Base-by-base conservation (phyloP, 2,113 vertebrate genomes). In the Capreolus pygargus region DNA sequence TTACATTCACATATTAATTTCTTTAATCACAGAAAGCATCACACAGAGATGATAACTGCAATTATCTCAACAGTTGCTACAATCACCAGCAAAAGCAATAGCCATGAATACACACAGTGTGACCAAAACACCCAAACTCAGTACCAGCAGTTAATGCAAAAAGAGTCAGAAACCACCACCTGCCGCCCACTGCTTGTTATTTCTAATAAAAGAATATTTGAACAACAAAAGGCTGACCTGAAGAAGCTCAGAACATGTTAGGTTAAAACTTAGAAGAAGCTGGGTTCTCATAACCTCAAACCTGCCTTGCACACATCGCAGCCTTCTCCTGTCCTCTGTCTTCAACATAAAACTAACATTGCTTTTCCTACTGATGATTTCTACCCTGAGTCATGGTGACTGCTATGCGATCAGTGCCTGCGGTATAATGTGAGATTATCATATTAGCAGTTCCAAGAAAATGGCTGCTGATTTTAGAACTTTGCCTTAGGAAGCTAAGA, bases 1-100 rank as follows among this genome's bases (percentile, higher is more conserved):
- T 91, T 95, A 64, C 54, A 97, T 88, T 96, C 86, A 84, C 45
- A 82, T 84, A 84, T 76, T 82, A 61, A 86, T 90, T 88, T 78
- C 91, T 83, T 91, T 95, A 82, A 78, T 94, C 83, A 78, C 15
- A 81, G 57, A 78, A 70, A 33, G 78, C 83, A 92, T 92, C 58
- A 55, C 91, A 79, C 43, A 43, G 52, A 47, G 33, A 79, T 83
- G 19, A 79, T 86, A 84, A 84, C 39, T 58, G 39, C n/a, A 89
- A 87, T 94, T 91, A 85, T 67, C 83, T 86, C 10, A 64, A 54
- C 6, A 81, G 61, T 87, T 90, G 74, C n/a, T 95, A 19, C 13
- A 90, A 36, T 92, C 74, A 70, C 33, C 36, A 85, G 52, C 15
- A 92, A 78, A n/a, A 96, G 23, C 64, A 94, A 88, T 6, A 87